These are phyloP conservation scores for Salvelinus namaycush DNA, from an alignment of 2,113 vertebrate genomes.

Conservation along the genomic window DNA sequence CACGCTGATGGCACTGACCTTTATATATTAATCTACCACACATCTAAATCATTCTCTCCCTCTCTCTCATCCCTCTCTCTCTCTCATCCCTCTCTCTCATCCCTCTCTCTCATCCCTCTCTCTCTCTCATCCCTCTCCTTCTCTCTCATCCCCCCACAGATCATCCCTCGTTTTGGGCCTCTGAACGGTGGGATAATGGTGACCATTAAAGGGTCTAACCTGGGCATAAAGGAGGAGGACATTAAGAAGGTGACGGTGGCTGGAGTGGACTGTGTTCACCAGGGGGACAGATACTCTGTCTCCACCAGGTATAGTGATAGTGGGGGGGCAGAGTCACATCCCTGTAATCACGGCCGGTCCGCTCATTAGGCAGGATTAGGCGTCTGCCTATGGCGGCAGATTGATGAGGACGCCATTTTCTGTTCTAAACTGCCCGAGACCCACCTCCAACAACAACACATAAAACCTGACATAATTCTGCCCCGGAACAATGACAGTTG, in stretches of 20 bases:
- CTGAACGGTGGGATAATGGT: conserved; percentile 81
- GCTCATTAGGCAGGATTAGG: no score
- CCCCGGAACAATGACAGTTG: no score
- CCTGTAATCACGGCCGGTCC: no score
- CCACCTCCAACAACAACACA: no score
- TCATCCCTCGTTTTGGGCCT: conserved; percentile 87
- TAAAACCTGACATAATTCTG: no score
- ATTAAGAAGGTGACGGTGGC: conserved; percentile 83
- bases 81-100: neutral
- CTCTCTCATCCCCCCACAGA: conserved; percentile 65
- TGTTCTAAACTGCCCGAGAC: no score
- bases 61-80: neutral
- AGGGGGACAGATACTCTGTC: conserved; percentile 84
- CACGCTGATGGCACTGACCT: no score
- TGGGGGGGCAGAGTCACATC: neutral
- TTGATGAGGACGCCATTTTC: no score
- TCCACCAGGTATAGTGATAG: conserved; percentile 81
- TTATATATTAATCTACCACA: no score
- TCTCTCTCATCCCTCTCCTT: neutral
- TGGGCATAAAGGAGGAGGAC: conserved; percentile 86
- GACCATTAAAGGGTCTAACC: conserved; percentile 91
- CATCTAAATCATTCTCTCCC: neutral
- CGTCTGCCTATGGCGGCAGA: no score
- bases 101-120: neutral
- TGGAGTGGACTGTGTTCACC: conserved; percentile 77